phyloP scores from a whole-genome alignment of 2,113 vertebrate genomes.

The Marmota monax region DNA sequence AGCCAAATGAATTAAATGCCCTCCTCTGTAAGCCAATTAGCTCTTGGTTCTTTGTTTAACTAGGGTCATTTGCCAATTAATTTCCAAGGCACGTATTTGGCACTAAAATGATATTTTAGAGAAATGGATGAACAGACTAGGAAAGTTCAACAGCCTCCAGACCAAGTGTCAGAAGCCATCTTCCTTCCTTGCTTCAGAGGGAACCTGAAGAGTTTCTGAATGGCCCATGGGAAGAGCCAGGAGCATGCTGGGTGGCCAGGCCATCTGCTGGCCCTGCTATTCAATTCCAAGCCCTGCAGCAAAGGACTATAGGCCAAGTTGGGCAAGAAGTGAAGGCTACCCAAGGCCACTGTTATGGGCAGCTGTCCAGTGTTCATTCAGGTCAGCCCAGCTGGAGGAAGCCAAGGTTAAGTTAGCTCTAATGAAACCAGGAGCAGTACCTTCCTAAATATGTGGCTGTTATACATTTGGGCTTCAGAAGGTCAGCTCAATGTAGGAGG shows the following conservation, averaged over 20 bases:
- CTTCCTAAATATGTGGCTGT: background rate
- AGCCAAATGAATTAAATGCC: background rate
- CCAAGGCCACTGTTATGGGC: constrained; percentile 28
- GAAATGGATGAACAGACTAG: background rate
- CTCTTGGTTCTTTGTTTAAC: constrained; percentile 61
- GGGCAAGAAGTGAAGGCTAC: constrained; percentile 48
- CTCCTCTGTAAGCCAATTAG: constrained; percentile 39
- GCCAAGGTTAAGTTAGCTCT: constrained; percentile 41
- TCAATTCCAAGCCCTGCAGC: constrained; percentile 46
- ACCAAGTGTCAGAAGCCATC: background rate
- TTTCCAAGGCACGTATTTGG: constrained; percentile 55
- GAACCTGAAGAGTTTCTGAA: constrained; percentile 44
- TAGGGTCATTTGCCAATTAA: constrained; percentile 7
- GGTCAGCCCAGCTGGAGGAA: background rate
- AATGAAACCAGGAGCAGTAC: background rate
- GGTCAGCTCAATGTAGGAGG: background rate
- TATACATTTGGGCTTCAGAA: background rate
- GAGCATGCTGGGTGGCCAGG: constrained; percentile 56
- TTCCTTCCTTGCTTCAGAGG: constrained; percentile 15
- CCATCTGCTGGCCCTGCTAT: constrained; percentile 10
- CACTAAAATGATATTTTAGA: constrained; percentile 40
- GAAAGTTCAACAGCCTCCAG: constrained; percentile 31
- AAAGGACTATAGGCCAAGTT: constrained; percentile 44
- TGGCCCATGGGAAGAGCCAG: constrained; percentile 23
- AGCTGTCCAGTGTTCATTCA: constrained; percentile 20